These are phyloP conservation scores for Agriopis leucophaearia DNA, from an alignment of 2,888 invertebrate genomes.

Conservation along the genomic window DNA sequence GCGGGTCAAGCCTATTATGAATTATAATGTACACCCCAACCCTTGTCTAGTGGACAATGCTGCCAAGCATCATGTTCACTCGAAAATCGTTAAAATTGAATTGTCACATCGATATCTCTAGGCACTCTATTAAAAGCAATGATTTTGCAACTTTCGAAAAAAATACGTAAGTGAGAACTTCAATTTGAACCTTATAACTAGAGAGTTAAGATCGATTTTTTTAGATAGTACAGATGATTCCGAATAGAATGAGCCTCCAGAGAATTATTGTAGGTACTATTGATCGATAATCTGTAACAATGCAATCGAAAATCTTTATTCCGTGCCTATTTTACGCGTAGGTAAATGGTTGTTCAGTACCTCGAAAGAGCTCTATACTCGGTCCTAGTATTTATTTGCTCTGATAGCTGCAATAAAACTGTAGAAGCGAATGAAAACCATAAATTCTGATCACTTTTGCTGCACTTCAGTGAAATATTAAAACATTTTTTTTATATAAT, in stretches of 20 bases:
- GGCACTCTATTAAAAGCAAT: slow-evolving; percentile 54
- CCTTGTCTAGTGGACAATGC: slow-evolving; percentile 17
- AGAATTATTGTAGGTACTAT: slow-evolving; percentile 29
- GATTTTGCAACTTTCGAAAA: slow-evolving; percentile 52
- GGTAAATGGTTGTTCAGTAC: slow-evolving; percentile 35
- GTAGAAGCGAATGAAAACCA: no score
- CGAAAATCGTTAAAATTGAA: slow-evolving; percentile 46
- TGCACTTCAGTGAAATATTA: no score
- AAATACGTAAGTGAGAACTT: not conserved
- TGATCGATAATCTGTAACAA: slow-evolving; percentile 53
- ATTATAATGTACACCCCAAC: not conserved
- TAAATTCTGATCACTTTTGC: no score
- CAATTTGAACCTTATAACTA: slow-evolving; percentile 40
- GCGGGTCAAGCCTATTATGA: slow-evolving; percentile 2
- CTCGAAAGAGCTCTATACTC: not conserved
- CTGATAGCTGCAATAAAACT: not conserved
- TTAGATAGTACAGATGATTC: not conserved
- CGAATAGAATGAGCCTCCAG: slow-evolving; percentile 11
- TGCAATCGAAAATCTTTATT: slow-evolving; percentile 44
- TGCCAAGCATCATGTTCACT: slow-evolving; percentile 19
- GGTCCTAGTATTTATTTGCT: no score
- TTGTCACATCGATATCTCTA: slow-evolving; percentile 34
- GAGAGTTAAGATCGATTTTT: not conserved
- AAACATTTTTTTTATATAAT: no score
- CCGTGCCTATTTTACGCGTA: slow-evolving; percentile 42